phyloP scores from a whole-genome alignment of 1,140 invertebrate genomes.

The Drosophila cardini region DNA sequence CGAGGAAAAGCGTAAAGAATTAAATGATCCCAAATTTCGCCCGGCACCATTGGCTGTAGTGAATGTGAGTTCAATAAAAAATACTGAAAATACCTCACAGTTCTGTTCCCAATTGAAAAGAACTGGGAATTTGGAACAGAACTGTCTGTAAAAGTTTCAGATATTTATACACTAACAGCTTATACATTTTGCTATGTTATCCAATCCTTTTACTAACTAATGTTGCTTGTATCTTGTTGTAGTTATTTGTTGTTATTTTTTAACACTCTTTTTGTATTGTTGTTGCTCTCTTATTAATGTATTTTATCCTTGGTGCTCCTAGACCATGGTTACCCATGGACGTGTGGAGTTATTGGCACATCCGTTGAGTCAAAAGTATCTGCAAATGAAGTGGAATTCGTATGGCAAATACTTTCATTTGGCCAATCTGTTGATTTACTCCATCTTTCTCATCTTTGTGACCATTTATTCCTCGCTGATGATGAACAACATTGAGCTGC shows the following conservation, averaged over 20 bases:
- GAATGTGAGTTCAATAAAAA: slow-evolving; percentile 86
- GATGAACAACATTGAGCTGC: slow-evolving; percentile 85
- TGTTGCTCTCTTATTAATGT: slow-evolving; percentile 29
- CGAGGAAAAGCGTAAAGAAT: slow-evolving; percentile 85
- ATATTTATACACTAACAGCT: not conserved
- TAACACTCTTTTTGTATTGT: not conserved
- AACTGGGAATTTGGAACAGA: not conserved
- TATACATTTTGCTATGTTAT: no score
- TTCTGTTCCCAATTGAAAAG: not conserved
- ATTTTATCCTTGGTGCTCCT: slow-evolving; percentile 18
- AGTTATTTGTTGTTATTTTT: not conserved
- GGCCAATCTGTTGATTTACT: slow-evolving; percentile 90
- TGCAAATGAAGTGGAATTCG: slow-evolving; percentile 95
- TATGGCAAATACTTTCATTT: slow-evolving; percentile 94
- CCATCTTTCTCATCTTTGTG: slow-evolving; percentile 90
- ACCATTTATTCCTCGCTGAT: slow-evolving; percentile 89
- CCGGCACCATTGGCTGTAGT: slow-evolving; percentile 87
- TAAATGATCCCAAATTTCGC: slow-evolving; percentile 87
- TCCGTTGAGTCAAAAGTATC: slow-evolving; percentile 92
- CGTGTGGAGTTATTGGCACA: slow-evolving; percentile 92
- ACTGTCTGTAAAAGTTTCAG: not conserved
- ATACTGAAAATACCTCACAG: not conserved
- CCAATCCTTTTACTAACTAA: not conserved
- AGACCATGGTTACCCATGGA: slow-evolving; percentile 93
- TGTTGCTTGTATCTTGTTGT: slow-evolving; percentile 4